phyloP scores from a whole-genome alignment of 2,888 invertebrate genomes.

The Drosophila seclusa region DNA sequence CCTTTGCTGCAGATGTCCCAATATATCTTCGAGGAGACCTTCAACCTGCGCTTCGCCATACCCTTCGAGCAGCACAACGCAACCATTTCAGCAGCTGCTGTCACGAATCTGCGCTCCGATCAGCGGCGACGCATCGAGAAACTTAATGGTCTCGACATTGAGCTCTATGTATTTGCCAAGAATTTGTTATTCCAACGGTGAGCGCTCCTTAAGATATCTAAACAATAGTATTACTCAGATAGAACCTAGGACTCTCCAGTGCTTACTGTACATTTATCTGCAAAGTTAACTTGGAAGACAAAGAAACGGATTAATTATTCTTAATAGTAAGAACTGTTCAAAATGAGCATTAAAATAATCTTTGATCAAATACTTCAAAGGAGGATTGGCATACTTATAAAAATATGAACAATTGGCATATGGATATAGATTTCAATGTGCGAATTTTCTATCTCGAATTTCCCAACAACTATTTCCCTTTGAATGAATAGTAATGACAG shows the following conservation, averaged over 20 bases:
- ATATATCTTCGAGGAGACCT: constrained; percentile 97
- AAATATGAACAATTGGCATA: background rate
- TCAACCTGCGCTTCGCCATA: constrained; percentile 94
- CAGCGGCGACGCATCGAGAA: constrained; percentile 91
- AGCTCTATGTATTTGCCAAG: constrained; percentile 97
- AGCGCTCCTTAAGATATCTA: constrained; percentile 29
- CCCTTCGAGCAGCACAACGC: constrained; percentile 97
- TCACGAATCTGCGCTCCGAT: constrained; percentile 90
- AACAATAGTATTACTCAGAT: background rate
- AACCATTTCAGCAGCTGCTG: constrained; percentile 93
- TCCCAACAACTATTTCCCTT: background rate
- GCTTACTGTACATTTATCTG: background rate
- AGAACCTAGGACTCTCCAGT: no score
- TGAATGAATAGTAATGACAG: background rate
- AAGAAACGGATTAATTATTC: background rate
- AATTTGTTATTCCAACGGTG: constrained; percentile 92
- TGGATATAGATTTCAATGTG: constrained; percentile 8
- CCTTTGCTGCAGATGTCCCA: constrained; percentile 89
- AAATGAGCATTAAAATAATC: background rate
- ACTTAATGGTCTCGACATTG: constrained; percentile 95
- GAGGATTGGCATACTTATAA: background rate
- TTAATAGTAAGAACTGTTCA: background rate
- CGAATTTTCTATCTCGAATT: constrained; percentile 5
- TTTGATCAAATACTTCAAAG: background rate
- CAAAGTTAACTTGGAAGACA: background rate